Evolutionary conservation across 1,140 invertebrate species (phyloP), one percentile per base, ranked within the genome.

Genomic region (Armadillidium nasatum): DNA sequence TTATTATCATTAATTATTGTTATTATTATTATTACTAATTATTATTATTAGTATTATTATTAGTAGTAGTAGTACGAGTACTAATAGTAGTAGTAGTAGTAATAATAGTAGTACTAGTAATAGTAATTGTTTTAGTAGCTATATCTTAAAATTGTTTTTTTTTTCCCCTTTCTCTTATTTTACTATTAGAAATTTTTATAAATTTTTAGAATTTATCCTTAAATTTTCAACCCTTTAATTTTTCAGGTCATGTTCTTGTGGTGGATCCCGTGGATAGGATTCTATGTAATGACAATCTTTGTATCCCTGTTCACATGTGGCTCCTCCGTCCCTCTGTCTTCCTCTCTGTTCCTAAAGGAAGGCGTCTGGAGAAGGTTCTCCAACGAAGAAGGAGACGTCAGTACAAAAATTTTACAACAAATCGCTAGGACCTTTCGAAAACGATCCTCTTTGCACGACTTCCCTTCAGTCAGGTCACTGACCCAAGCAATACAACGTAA

Each of bases 201-300:
- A n/a, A n/a, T n/a, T n/a, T n/a, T n/a, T n/a, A n/a, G n/a, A n/a
- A n/a, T n/a, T n/a, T n/a, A n/a, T n/a, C n/a, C n/a, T n/a, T n/a
- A n/a, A n/a, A n/a, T n/a, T n/a, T 33, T 33, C 33, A 33, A 3
- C 6, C 6, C 33, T 33, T 6, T 33, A 3, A n/a, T 6, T 33
- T 33, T 33, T 33, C 50, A 60, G 50, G 50, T 60, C 50, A 60
- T 60, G 50, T 60, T 60, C 50, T 60, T 60, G 50, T 60, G 50
- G 50, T 60, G 50, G 50, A 60, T 60, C 19, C 50, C 50, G 19
- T 60, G 50, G 50, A 13, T 60, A 13, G 19, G 11, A 19, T 60
- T 60, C 19, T 60, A 60, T 60, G 11, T 19, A 19, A 15, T 60
- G 19, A 15, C 50, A 60, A 60, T 19, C 50, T 13, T 60, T 13